Base-by-base conservation (phyloP, 2,113 vertebrate genomes). In the Colius striatus region DNA sequence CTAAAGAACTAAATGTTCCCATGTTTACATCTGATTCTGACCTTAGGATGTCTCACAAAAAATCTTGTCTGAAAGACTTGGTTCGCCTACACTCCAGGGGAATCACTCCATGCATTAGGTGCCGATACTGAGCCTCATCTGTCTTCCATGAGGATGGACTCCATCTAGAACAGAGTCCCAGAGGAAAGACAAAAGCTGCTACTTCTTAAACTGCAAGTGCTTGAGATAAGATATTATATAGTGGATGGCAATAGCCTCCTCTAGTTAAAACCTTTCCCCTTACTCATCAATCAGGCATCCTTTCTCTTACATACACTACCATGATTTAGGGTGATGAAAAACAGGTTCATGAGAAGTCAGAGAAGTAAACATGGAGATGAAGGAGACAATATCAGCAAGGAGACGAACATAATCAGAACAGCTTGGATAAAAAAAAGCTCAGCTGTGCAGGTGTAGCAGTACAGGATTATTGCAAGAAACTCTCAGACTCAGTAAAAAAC, bases 61-160 rank as follows among this genome's bases (percentile, higher is more conserved):
- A 73, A 18, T 19, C 23, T 63, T 50, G 2, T 55, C 11, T 58
- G 51, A 71, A 34, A 38, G 6, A 13, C 21, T 63, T 75, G 73
- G 4, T 7, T 70, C 8, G 17, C 4, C 13, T 48, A 12, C 5
- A 32, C 32, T 32, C 20, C 38, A 54, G 6, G 20, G 30, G 11
- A 45, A 8, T 5, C 3, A 17, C 3, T 54, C 8, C 4, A 2
- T 6, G 4, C 1, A 8, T 43, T 8, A 71, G 17, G 45, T 16
- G 9, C 20, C 50, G 23, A 11, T 50, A 10, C 16, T 62, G 70
- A 87, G 16, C 11, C 16, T 74, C 14, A 25, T 66, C 11, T 58
- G 9, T 43, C 5, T 22, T 29, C 12, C 14, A 62, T 1, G 7
- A 45, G 60, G 4, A 20, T 3, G 5, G 10, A 7, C 7, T 68